A percentile compares a stretch with the other conserved stretches of the same genome.
Evolutionary conservation across 35 echinoderm and acorn worm species (phyloP).

Genomic region (Lytechinus pictus): DNA sequence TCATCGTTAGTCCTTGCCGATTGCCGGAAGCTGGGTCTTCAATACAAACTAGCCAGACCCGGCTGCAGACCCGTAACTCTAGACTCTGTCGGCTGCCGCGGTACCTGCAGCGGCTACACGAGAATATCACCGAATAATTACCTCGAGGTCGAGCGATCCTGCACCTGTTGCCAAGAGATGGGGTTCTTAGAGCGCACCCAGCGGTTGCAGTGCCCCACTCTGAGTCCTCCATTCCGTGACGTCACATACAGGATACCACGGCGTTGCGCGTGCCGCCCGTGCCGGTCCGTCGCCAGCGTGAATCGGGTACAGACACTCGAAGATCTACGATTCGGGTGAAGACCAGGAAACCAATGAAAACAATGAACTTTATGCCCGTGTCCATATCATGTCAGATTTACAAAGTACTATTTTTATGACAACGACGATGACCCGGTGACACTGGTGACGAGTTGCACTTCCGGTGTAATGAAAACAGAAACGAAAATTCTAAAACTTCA

Average conservation of each 20-base stretch:
- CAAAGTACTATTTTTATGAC: constrained; percentile 6
- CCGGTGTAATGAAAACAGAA: not conserved
- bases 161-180: constrained; percentile 70
- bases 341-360: not conserved
- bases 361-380: not conserved
- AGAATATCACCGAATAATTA: constrained; percentile 69
- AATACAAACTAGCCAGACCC: constrained; percentile 30
- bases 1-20: constrained; percentile 11
- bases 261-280: constrained; percentile 65
- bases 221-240: constrained; percentile 11
- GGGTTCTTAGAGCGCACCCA: constrained; percentile 20
- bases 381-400: not conserved
- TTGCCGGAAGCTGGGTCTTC: constrained; percentile 32
- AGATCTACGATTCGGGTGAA: constrained; percentile 16
- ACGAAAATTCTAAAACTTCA: not conserved
- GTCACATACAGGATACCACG: constrained; percentile 46
- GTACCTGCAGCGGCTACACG: constrained; percentile 60
- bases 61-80: constrained; percentile 50
- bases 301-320: constrained; percentile 14
- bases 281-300: constrained; percentile 25
- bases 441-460: not conserved
- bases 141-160: constrained; percentile 62
- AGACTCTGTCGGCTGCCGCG: constrained; percentile 56
- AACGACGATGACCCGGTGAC: not conserved
- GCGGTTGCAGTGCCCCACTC: constrained; percentile 46